Evolutionary conservation across 2,113 vertebrate genomes (phyloP).

Genomic region (Lophura nycthemera): DNA sequence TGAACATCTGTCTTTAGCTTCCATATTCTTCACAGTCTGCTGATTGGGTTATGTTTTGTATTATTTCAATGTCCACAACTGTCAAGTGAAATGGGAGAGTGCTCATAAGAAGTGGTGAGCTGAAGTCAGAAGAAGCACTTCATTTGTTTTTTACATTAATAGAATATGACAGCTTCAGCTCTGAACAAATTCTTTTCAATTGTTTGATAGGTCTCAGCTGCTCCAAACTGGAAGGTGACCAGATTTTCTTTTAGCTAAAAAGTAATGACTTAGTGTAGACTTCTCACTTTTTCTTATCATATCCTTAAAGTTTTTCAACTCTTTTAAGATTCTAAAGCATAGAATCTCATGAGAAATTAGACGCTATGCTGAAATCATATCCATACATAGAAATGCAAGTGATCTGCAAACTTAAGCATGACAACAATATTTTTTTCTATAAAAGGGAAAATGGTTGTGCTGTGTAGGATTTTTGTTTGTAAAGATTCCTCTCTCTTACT

Average conservation of each 20-base stretch:
- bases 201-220: slow-evolving; percentile 80
- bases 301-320: neutral
- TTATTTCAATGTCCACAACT: slow-evolving; percentile 85
- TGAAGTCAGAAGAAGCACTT: slow-evolving; percentile 61
- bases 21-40: slow-evolving; percentile 82
- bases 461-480: neutral
- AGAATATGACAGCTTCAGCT: slow-evolving; percentile 78
- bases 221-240: slow-evolving; percentile 72
- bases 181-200: slow-evolving; percentile 81
- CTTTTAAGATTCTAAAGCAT: neutral
- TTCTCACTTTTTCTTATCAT: slow-evolving; percentile 13
- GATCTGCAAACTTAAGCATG: neutral
- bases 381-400: neutral
- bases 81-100: slow-evolving; percentile 77
- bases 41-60: slow-evolving; percentile 81
- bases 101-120: slow-evolving; percentile 51
- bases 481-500: neutral
- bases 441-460: neutral
- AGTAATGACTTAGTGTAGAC: slow-evolving; percentile 38
- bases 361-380: neutral
- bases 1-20: slow-evolving; percentile 83
- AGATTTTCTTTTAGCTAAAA: slow-evolving; percentile 67
- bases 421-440: neutral
- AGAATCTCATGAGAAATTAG: neutral
- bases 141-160: slow-evolving; percentile 76